Base-by-base conservation (phyloP, 37 sponge, comb jelly and placozoan species). In the Cladorhizidae sp. region DNA sequence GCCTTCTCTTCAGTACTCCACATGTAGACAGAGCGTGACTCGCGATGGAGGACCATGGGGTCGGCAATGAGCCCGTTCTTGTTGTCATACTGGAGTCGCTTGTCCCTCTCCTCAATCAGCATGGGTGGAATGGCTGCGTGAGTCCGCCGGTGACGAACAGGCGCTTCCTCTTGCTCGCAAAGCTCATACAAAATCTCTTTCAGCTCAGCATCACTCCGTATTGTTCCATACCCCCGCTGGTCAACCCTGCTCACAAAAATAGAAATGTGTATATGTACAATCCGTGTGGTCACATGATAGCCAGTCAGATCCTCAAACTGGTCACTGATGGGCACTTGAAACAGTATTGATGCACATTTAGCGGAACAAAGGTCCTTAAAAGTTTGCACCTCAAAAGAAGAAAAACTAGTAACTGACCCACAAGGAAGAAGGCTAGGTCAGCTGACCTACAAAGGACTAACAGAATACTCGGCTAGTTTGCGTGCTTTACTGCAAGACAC, bases 1-100 rank as follows among this genome's bases (percentile, higher is more conserved):
- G 37, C 45, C 67, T 82, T 93, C 78, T 93, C 93, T 51, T 85
- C 90, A 18, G 88, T 89, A n/a, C 75, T 82, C 93, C 93, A 93
- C 9, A 81, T 67, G 49, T 64, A 72, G 38, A 83, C 40, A 36
- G 75, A 23, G 58, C 73, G 71, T 23, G 72, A 40, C 55, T 80
- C 78, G 52, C 78, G 72, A 64, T 93, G 59, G 39, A 80, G 28
- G 15, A 61, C 78, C 78, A 93, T 83, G 18, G 89, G 86, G 37
- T 85, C 90, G n/a, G 23, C 25, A 3, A 93, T 65, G 18, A 85
- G 82, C 23, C 93, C 86, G 78, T 88, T 93, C 22, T 32, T 69
- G 57, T 45, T 88, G 23, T 45, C 32, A 63, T 74, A 93, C 52
- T 49, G 40, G 18, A 78, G 40, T 2, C 58, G 1, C 72, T 80